Base-by-base conservation (phyloP, 1,140 invertebrate species). In the Telenomus remus region DNA sequence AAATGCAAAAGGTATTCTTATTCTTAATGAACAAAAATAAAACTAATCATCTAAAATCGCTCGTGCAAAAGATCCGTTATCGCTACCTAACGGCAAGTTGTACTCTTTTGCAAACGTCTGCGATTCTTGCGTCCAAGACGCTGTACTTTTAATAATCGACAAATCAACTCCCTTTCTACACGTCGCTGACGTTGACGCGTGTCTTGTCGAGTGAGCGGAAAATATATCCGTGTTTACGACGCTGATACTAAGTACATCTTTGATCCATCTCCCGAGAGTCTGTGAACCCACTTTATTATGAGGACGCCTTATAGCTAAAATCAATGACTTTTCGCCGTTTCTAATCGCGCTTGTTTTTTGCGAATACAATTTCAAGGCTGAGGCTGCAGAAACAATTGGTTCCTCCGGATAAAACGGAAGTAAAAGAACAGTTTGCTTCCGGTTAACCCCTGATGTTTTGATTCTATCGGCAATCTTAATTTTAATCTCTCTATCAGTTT, bases 171-270 rank as follows among this genome's bases (percentile, higher is more conserved):
- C 80, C 11, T 35, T 42, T 13, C 33, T 46, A 16, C 5, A 42
- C 6, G 81, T 80, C 1, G 75, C 68, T 10, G 78, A 82, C 10
- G 80, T 80, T 11, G 69, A 13, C n/a, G 80, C 79, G 59, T 82
- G 81, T 0, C 80, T 53, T 2, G 79, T 79, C 54, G 71, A 76
- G 50, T 82, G 76, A 0, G 76, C 79, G 7, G 64, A 78, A 80
- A 46, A 49, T 15, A 11, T 50, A 37, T 16, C 61, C 15, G 15
- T 64, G 39, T 83, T 76, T 12, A 83, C 47, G 0, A 80, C 81
- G 46, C 74, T 16, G 2, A 19, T 33, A 11, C 3, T 9, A 1
- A 65, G 12, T 0, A n/a, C 48, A 8, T 13, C 11, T 35, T 53
- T 53, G 1, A 65, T 49, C 61, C 61, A 65, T n/a, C 60, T 11